phyloP scores from a whole-genome alignment of 2,797 vertebrate genomes.

The Discoglossus pictus region DNA sequence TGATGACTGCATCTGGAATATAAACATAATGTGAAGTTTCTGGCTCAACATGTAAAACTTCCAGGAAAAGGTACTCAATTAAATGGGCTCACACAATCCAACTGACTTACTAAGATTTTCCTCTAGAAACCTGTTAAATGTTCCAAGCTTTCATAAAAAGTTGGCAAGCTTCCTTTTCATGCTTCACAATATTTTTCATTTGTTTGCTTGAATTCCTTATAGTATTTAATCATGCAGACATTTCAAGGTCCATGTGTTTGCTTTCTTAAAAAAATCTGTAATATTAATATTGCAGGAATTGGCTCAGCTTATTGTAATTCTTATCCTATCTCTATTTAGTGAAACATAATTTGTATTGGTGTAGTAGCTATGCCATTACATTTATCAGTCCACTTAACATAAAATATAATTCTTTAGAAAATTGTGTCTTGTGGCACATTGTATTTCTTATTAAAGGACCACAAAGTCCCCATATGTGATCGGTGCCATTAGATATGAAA shows the following conservation, averaged over 20 bases:
- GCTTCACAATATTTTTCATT: constrained; percentile 9
- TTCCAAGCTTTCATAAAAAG: constrained; percentile 5
- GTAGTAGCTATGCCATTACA: no score
- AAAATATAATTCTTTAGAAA: no score
- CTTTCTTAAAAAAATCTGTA: no score
- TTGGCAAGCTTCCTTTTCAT: background rate
- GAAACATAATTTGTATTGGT: no score
- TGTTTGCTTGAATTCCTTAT: background rate
- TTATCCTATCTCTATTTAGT: constrained; percentile 3
- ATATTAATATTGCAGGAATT: no score
- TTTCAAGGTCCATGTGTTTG: no score
- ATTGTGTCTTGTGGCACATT: no score
- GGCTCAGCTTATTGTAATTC: background rate
- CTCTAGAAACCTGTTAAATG: constrained; percentile 11
- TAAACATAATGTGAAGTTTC: constrained; percentile 1
- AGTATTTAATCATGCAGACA: background rate
- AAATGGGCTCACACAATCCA: constrained; percentile 16
- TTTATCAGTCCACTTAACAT: no score
- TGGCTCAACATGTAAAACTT: constrained; percentile 9
- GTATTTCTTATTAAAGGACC: no score
- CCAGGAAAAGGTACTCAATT: constrained; percentile 5
- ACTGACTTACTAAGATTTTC: constrained; percentile 17
- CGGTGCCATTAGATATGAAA: no score
- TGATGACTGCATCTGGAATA: constrained; percentile 28
- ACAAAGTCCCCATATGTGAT: no score